Conservation (phyloP, 35 echinoderm and acorn worm species). For the Hemicentrotus pulcherrimus region DNA sequence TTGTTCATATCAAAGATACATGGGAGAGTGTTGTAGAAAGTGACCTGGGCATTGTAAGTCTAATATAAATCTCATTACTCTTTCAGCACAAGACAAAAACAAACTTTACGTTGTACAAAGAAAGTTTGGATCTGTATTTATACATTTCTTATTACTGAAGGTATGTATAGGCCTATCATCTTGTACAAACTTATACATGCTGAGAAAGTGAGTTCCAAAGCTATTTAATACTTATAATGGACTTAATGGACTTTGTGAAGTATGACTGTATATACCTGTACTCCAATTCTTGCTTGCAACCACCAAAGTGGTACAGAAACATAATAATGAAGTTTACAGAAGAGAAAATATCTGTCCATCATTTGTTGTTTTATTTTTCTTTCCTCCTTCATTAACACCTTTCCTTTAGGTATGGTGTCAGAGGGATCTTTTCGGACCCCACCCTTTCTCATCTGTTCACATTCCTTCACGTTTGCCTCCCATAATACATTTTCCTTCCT, state of each 20-base stretch:
- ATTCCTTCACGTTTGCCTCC: conserved; percentile 28
- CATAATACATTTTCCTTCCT: conserved; percentile 45
- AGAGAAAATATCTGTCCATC: not conserved
- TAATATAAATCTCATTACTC: not conserved
- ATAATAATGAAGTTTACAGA: not conserved
- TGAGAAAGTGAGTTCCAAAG: too few relatives aligned
- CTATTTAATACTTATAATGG: not conserved
- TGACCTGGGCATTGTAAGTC: not conserved
- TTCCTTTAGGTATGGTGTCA: not conserved
- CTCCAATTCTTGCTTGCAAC: not conserved
- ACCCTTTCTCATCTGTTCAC: not conserved
- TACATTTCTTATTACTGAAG: too few relatives aligned
- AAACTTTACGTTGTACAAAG: too few relatives aligned
- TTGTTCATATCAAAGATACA: not conserved
- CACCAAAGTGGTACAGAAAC: not conserved
- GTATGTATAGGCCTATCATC: too few relatives aligned
- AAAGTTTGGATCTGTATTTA: too few relatives aligned
- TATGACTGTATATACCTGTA: too few relatives aligned
- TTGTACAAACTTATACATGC: too few relatives aligned
- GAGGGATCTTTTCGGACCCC: not conserved
- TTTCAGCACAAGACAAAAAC: not conserved
- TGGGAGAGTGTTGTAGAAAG: not conserved
- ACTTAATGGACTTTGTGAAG: not conserved
- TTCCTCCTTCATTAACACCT: conserved; percentile 14
- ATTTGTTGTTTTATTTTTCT: not conserved